Conservation (phyloP, 2,797 vertebrate species). For the Denticeps clupeoides region DNA sequence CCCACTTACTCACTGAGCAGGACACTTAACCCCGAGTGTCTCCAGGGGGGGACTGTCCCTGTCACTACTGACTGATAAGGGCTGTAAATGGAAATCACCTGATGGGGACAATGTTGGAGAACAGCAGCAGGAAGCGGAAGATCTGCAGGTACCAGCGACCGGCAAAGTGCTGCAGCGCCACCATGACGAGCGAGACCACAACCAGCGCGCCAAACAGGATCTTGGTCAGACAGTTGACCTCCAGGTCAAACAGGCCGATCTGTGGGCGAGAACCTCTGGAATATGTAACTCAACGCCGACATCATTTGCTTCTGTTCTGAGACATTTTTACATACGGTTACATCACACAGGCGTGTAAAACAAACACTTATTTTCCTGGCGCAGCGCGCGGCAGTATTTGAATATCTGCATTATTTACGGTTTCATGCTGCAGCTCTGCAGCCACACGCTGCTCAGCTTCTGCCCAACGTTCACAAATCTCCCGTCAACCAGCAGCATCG, state of each 20-base stretch:
- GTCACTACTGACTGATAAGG: background rate
- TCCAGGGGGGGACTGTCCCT: background rate
- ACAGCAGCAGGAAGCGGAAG: constrained; percentile 87
- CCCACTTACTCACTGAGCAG: no score
- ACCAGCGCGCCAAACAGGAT: constrained; percentile 89
- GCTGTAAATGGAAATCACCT: constrained; percentile 54
- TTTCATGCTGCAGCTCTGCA: no score
- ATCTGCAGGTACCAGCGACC: constrained; percentile 98
- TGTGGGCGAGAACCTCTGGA: no score
- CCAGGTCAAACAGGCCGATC: constrained; percentile 94
- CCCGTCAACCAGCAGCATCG: no score
- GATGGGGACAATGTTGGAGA: constrained; percentile 96
- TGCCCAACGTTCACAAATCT: no score
- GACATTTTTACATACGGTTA: no score
- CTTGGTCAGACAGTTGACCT: constrained; percentile 96
- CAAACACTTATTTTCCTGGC: background rate
- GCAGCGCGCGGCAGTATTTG: background rate
- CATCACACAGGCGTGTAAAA: background rate
- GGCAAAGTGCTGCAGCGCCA: constrained; percentile 90
- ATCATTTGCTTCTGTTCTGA: no score
- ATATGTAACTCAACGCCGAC: no score
- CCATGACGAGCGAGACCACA: constrained; percentile 94
- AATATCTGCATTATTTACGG: no score
- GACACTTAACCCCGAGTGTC: background rate
- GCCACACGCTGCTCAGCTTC: no score